Percentiles rank a stretch among this genome's conserved stretches.
Evolutionary conservation across 2,797 vertebrate species (phyloP).

Genomic region (Falco cherrug): DNA sequence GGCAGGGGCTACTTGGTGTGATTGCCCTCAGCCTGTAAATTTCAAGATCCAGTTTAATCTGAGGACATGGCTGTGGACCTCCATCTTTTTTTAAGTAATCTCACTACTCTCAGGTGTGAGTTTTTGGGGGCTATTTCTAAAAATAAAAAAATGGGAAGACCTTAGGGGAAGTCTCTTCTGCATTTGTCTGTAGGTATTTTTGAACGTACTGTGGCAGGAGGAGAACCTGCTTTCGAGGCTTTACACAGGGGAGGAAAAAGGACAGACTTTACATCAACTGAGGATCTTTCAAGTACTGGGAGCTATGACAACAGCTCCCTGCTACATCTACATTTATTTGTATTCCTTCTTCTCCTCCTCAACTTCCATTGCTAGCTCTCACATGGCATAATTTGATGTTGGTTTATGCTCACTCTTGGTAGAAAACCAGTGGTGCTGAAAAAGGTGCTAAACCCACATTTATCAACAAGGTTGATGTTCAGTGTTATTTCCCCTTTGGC

Average conservation of each 20-base stretch:
- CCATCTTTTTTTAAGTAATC: background rate
- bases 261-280: background rate
- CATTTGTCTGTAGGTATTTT: background rate
- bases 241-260: background rate
- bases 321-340: background rate
- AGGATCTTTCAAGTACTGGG: background rate
- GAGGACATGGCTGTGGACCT: background rate
- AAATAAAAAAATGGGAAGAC: background rate
- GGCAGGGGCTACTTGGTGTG: background rate
- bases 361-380: background rate
- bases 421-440: background rate
- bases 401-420: background rate
- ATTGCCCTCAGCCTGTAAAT: background rate
- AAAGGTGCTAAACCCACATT: background rate
- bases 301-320: constrained; percentile 4
- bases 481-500: background rate
- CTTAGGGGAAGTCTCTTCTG: background rate
- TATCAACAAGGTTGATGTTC: background rate
- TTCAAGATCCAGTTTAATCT: background rate
- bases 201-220: background rate
- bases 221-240: background rate
- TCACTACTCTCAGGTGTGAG: background rate
- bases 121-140: background rate
- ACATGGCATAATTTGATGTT: background rate
- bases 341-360: background rate